Conservation (phyloP, 2,113 vertebrate species). For the Hyla sarda region DNA sequence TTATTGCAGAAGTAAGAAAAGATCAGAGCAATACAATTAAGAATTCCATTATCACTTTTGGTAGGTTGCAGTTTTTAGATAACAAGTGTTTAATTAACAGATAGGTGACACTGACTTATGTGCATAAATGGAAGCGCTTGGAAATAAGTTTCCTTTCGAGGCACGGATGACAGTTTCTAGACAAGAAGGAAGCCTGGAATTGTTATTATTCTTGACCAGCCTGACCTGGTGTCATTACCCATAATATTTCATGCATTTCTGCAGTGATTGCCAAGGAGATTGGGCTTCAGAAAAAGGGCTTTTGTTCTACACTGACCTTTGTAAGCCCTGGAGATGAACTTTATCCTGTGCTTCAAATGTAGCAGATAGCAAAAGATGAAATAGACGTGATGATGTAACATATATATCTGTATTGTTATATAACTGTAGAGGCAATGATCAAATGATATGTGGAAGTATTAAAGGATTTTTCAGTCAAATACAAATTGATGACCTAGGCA, state of each 20-base stretch:
- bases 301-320: neutral
- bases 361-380: neutral
- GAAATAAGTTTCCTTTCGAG: neutral
- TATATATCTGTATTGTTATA: too few species aligned
- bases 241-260: neutral
- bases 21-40: constrained; percentile 20
- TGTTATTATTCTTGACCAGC: constrained; percentile 1
- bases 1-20: neutral
- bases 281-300: neutral
- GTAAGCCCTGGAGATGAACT: neutral
- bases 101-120: constrained; percentile 33
- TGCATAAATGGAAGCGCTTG: constrained; percentile 6
- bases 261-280: too few species aligned
- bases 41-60: constrained; percentile 15
- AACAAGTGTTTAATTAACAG: constrained; percentile 41
- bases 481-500: too few species aligned
- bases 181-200: neutral
- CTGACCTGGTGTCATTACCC: neutral
- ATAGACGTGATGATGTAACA: neutral
- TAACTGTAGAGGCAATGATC: too few species aligned
- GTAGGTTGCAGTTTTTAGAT: constrained; percentile 31
- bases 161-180: neutral
- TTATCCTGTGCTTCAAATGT: too few species aligned
- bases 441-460: too few species aligned
- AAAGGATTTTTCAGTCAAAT: too few species aligned